Evolutionary conservation across 2,113 vertebrate species (phyloP), one percentile per base, ranked within the genome.

Genomic region (Zosterops japonicus): DNA sequence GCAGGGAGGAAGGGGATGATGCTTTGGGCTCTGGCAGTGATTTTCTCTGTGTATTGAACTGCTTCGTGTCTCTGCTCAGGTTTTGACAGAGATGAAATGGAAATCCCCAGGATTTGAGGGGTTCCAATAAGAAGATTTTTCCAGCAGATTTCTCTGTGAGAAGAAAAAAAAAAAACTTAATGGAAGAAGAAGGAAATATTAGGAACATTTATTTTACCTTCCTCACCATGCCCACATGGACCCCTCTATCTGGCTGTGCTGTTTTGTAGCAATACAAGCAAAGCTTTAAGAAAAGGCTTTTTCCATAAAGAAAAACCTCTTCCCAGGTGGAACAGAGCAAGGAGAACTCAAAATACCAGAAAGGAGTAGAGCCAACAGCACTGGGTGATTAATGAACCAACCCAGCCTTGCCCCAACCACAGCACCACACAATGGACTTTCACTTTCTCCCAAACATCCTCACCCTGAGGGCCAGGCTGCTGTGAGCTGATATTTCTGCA

Each of bases 401-500:
- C 60, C 57, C 61, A 3, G 46, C 47, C 46, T 77, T 72, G 9
- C 35, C 74, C 29, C 64, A 83, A 59, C 59, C 92, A 69, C 80
- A 94, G 89, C 47, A 71, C 25, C 22, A 2, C 90, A 88, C 53
- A 33, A 16, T 14, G 79, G 35, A 61, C 50, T 93, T 94, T 90
- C 93, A 97, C 85, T 93, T 88, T 93, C 88, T 88, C 74, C 59
- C 65, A 47, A 63, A 60, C 60, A 65, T 56, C 91, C 72, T 56
- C 49, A 35, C 24, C 41, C 46, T 46, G 55, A 65, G 78, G 70
- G 87, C 52, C 82, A 47, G 53, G 13, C 9, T 64, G 53, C 74
- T 67, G 39, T 0, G 0, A 72, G 76, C 53, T 68, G 74, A 11
- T 57, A 7, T 63, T 83, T 81, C 42, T 83, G 36, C 29, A 4